These are phyloP conservation scores for Pyralis farinalis DNA, from an alignment of 2,888 invertebrate species.

Conservation along the genomic window DNA sequence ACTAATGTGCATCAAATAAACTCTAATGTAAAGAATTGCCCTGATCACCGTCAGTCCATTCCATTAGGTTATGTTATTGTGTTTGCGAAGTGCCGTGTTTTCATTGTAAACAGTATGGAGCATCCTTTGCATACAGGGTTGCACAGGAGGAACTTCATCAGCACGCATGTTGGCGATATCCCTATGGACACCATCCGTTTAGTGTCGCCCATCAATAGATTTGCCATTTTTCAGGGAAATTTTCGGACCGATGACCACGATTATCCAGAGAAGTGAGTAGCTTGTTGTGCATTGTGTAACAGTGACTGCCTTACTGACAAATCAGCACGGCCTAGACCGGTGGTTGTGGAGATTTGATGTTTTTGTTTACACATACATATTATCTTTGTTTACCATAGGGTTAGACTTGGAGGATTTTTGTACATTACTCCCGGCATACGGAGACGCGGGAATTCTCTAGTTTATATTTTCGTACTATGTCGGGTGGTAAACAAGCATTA, in stretches of 20 bases:
- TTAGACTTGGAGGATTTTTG: too few species aligned
- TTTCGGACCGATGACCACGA: constrained; percentile 47
- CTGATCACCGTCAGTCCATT: not conserved
- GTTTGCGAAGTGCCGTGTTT: constrained; percentile 15
- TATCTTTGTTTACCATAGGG: too few species aligned
- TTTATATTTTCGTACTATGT: too few species aligned
- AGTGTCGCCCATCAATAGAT: constrained; percentile 62
- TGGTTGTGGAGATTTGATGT: too few species aligned
- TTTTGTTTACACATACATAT: too few species aligned
- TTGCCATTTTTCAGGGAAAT: constrained; percentile 59
- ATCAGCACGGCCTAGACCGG: too few species aligned
- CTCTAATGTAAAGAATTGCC: not conserved
- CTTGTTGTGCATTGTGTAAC: too few species aligned
- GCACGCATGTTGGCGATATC: constrained; percentile 49
- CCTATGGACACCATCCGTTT: constrained; percentile 61
- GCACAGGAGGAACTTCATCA: constrained; percentile 59
- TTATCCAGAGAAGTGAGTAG: constrained; percentile 61
- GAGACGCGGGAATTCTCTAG: too few species aligned
- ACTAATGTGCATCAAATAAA: not conserved
- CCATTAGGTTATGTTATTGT: constrained; percentile 44
- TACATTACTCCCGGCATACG: too few species aligned
- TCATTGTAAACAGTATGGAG: constrained; percentile 38
- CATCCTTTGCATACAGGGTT: constrained; percentile 43
- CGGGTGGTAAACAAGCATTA: too few species aligned
- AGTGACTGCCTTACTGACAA: too few species aligned